Percentiles rank a stretch among this genome's conserved stretches.
Evolutionary conservation across 2,888 invertebrate species (phyloP).

Genomic region (Thymelicus sylvestris): DNA sequence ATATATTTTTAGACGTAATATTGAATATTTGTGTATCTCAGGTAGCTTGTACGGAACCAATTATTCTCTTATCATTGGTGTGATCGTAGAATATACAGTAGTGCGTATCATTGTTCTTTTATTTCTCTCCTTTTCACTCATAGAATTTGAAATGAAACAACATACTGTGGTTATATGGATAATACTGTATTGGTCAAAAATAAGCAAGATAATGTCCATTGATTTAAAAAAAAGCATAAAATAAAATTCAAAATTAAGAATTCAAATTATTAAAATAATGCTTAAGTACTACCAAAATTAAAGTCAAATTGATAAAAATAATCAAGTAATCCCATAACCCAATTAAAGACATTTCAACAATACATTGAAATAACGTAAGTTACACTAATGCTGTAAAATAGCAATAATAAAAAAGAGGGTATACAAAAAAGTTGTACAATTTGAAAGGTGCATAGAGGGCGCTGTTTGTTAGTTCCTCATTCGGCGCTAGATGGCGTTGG

Average conservation of each 20-base stretch:
- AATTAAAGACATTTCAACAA: conserved; percentile 33
- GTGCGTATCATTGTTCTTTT: conserved; percentile 43
- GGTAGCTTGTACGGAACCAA: conserved; percentile 61
- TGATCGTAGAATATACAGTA: conserved; percentile 64
- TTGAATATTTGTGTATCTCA: conserved; percentile 46
- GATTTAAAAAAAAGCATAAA: conserved; percentile 9
- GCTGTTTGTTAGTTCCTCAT: conserved; percentile 2
- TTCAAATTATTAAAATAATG: conserved; percentile 27
- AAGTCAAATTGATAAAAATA: conserved; percentile 32
- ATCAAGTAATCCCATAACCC: conserved; percentile 33
- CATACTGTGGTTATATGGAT: not conserved
- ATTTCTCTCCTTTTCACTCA: conserved; percentile 33
- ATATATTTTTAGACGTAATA: conserved; percentile 57
- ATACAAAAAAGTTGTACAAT: conserved; percentile 20
- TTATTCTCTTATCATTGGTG: conserved; percentile 57
- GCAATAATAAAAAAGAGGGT: conserved; percentile 15
- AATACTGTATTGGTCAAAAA: conserved; percentile 28
- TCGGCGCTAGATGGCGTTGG: conserved; percentile 3
- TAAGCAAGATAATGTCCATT: conserved; percentile 23
- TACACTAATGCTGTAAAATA: conserved; percentile 6
- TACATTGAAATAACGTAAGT: conserved; percentile 45
- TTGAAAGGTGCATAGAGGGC: conserved; percentile 29
- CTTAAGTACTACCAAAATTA: conserved; percentile 17
- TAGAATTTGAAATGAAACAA: conserved; percentile 4
- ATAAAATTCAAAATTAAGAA: conserved; percentile 12